These are phyloP conservation scores for Zonitis immaculata DNA, from an alignment of 2,888 invertebrate species.

Conservation along the genomic window DNA sequence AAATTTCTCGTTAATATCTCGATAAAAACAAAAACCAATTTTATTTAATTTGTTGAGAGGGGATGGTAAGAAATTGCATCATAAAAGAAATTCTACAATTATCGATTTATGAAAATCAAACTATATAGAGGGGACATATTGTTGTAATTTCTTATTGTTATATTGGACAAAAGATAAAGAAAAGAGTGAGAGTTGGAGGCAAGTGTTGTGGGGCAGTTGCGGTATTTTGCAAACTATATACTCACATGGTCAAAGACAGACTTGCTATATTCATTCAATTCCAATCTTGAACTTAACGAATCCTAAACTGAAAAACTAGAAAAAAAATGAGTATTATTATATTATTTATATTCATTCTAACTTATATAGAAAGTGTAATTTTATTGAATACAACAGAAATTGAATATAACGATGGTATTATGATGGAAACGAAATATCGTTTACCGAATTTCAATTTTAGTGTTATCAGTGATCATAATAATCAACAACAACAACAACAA, in stretches of 20 bases:
- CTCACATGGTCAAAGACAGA: no score
- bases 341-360: conserved; percentile 20
- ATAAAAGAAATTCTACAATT: no score
- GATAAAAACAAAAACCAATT: no score
- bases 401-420: conserved; percentile 33
- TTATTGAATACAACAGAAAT: conserved; percentile 26
- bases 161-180: background rate
- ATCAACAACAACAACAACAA: conserved; percentile 6
- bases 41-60: no score
- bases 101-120: no score
- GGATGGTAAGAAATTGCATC: no score
- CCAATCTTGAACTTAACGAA: conserved; percentile 22
- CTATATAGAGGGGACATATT: no score
- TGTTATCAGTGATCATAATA: conserved; percentile 30
- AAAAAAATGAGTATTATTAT: conserved; percentile 16
- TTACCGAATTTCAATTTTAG: conserved; percentile 33
- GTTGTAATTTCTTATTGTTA: no score
- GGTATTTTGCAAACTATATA: no score
- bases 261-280: no score
- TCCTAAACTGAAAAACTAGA: background rate
- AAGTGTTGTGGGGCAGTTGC: no score
- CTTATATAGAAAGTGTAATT: conserved; percentile 8
- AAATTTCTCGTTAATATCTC: no score
- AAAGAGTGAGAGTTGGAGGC: conserved; percentile 15
- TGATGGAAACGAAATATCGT: conserved; percentile 31